Evolutionary conservation across 2,888 invertebrate genomes (phyloP), one percentile per base, ranked within the genome.

Genomic region (Apodemia zela): DNA sequence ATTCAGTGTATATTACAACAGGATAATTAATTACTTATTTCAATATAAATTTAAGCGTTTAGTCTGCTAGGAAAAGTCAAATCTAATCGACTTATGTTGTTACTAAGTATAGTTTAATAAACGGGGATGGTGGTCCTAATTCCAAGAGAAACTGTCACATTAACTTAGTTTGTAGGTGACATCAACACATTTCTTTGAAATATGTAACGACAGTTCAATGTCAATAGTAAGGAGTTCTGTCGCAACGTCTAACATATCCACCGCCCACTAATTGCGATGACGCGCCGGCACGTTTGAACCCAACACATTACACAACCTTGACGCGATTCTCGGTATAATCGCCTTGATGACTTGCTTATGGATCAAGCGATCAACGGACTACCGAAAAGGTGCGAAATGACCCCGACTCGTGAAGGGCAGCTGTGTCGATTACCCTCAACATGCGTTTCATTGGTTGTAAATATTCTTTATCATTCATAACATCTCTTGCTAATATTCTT

Each of bases 131-230:
- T 35, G 38, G 62, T 29, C 59, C 18, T 3, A 47, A 45, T 63
- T 63, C 63, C 63, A 47, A 49, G 63, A 59, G 62, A 42, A 25
- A 18, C 58, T 58, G 58, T 45, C 63, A 59, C 13, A 18, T 47
- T 58, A 63, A 29, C 51, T 62, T 62, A 57, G 62, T 35, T 45
- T 29, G 59, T 63, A 58, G 59, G 58, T 59, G 63, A 63, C 63
- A 63, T 63, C 63, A 59, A 80, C 81, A 80, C 84, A 79, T 79
- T 89, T 89, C 89, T 80, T 79, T 87, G 89, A 89, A 89, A 84
- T 85, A 82, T 84, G 87, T 85, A 83, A 82, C 83, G 78, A 81
- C 80, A 79, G 87, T 85, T 89, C 88, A 90, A 88, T 89, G 89
- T 90, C 89, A 89, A 88, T 86, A 86, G 79, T 76, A 79, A 71